Percentiles rank a stretch among this genome's conserved stretches.
Evolutionary conservation across 2,113 vertebrate genomes (phyloP).

Genomic region (Trichechus manatus): DNA sequence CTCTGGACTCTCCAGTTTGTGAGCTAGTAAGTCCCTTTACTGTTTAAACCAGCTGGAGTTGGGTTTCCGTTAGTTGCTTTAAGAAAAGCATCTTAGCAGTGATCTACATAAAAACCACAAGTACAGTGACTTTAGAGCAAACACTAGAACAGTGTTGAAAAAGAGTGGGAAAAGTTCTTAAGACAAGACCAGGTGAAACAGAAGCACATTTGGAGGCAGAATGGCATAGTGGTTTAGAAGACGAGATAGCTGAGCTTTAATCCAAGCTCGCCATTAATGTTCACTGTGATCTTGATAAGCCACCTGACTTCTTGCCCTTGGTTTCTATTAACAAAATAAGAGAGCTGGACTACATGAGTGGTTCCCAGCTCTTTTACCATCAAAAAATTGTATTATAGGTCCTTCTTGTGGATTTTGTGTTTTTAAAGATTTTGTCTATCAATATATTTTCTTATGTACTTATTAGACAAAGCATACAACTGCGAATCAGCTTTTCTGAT

Average conservation of each 20-base stretch:
- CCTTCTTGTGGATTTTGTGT: background rate
- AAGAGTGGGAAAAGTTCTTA: background rate
- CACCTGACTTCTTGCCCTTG: background rate
- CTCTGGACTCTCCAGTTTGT: background rate
- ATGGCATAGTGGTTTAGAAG: rapidly evolving
- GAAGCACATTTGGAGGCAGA: background rate
- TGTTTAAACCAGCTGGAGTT: background rate
- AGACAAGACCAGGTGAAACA: background rate
- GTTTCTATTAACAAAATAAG: background rate
- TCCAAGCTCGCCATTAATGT: too few relatives aligned
- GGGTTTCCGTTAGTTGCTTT: background rate
- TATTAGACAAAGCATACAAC: background rate
- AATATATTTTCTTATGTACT: background rate
- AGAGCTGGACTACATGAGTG: background rate
- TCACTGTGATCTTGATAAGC: background rate
- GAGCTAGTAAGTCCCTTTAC: background rate
- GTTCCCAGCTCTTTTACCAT: background rate
- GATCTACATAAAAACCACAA: background rate
- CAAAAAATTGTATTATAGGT: background rate
- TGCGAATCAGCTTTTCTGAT: background rate
- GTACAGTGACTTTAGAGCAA: background rate
- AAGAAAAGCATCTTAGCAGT: background rate
- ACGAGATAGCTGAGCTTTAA: background rate
- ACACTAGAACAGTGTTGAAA: background rate
- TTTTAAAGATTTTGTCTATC: background rate